phyloP scores from a whole-genome alignment of 2,888 invertebrate genomes.

The Synergus japonicus region DNA sequence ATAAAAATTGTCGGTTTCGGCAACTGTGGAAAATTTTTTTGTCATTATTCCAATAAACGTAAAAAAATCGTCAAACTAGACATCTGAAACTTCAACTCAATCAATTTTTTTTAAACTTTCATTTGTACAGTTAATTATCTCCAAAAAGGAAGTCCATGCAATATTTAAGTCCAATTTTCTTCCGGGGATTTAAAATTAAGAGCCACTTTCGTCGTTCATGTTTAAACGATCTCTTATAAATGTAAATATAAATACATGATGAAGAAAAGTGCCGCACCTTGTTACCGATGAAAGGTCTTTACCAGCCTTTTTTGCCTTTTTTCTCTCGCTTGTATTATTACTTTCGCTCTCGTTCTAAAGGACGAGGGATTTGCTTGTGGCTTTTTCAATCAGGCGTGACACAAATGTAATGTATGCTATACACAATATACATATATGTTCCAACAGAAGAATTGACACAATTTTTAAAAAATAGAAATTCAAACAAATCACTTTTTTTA shows the following conservation, averaged over 20 bases:
- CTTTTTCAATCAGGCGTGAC: conserved; percentile 1
- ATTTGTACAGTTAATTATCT: too few species aligned
- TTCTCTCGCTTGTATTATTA: not conserved
- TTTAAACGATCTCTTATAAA: not conserved
- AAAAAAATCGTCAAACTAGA: too few species aligned
- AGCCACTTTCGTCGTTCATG: not conserved
- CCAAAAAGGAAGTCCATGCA: not conserved
- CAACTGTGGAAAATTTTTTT: too few species aligned
- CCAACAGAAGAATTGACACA: not conserved
- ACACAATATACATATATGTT: not conserved
- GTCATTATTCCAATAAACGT: too few species aligned
- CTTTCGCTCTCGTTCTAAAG: not conserved
- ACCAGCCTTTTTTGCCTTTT: not conserved
- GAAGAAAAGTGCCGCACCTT: not conserved
- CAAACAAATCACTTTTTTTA: not conserved
- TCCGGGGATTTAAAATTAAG: not conserved
- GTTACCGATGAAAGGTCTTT: conserved; percentile 5
- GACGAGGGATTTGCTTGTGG: not conserved
- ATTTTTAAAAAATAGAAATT: not conserved
- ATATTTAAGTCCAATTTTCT: not conserved
- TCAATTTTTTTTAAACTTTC: too few species aligned
- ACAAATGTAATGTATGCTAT: not conserved
- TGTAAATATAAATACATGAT: not conserved
- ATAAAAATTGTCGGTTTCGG: too few species aligned
- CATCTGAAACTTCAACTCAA: too few species aligned